phyloP scores from a whole-genome alignment of 92 coral and sea anemone genomes.

The Montipora capitata region DNA sequence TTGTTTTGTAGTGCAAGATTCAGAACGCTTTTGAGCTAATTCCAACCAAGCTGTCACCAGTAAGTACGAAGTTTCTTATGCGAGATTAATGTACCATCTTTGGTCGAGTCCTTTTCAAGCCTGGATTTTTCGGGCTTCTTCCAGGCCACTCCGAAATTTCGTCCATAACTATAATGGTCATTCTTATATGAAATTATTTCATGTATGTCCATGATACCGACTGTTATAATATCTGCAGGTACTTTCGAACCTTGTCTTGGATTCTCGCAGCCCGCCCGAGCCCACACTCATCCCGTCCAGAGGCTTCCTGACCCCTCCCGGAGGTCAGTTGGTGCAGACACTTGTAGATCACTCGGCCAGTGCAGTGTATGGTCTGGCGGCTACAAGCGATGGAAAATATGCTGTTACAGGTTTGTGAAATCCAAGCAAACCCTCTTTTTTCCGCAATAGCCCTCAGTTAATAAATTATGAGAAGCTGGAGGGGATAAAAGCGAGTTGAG shows the following conservation, averaged over 20 bases:
- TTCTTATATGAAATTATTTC: too few relatives aligned
- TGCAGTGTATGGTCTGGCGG: constrained; percentile 84
- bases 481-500: too few relatives aligned
- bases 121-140: too few relatives aligned
- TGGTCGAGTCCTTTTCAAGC: too few relatives aligned
- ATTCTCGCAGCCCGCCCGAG: constrained; percentile 75
- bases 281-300: constrained; percentile 86
- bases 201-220: background rate
- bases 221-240: constrained; percentile 37
- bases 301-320: constrained; percentile 93
- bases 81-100: too few relatives aligned
- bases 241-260: constrained; percentile 64
- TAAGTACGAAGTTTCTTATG: background rate
- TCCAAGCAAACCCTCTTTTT: background rate
- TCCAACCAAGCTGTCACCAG: constrained; percentile 33
- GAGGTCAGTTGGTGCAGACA: constrained; percentile 89
- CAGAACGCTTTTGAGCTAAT: constrained; percentile 21
- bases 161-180: too few relatives aligned
- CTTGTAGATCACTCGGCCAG: constrained; percentile 80
- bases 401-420: constrained; percentile 80
- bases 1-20: constrained; percentile 26
- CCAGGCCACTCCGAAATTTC: too few relatives aligned
- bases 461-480: too few relatives aligned
- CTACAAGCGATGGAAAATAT: constrained; percentile 70
- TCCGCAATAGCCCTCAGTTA: too few relatives aligned